Percentiles rank a stretch among this genome's conserved stretches.
Conservation (phyloP, 2,797 vertebrate genomes). For the Scleropages formosus region DNA sequence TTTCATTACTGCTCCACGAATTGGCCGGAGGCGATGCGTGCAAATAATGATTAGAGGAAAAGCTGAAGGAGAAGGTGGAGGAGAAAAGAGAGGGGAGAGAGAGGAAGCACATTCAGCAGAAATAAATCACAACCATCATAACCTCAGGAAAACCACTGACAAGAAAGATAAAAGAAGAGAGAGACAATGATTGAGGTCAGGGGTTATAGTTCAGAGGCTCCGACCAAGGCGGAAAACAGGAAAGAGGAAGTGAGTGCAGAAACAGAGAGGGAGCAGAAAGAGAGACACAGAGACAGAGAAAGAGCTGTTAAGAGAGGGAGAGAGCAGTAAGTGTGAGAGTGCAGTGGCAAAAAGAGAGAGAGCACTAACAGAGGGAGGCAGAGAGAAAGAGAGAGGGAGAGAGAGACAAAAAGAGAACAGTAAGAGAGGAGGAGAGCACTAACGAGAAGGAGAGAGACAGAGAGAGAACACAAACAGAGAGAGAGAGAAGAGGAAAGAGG, state of each 20-base stretch:
- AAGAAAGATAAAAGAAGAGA: neutral
- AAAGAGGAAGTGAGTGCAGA: neutral
- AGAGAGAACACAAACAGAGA: too few species aligned
- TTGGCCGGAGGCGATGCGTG: neutral
- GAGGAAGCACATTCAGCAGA: constrained; percentile 48
- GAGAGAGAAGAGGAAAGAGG: too few species aligned
- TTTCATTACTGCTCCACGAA: neutral
- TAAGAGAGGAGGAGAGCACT: too few species aligned
- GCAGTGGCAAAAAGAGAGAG: too few species aligned
- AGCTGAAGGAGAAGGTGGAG: constrained; percentile 21
- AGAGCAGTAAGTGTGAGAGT: too few species aligned
- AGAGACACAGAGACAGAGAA: neutral
- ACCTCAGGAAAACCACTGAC: constrained; percentile 14
- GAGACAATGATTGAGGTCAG: neutral
- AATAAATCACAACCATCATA: constrained; percentile 40
- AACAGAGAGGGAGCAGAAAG: neutral
- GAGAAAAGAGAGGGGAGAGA: constrained; percentile 45
- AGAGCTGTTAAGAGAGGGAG: neutral
- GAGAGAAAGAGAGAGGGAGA: too few species aligned
- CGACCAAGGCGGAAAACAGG: constrained; percentile 12
- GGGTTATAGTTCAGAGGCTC: constrained; percentile 11
- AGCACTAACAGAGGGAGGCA: too few species aligned
- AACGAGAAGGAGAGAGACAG: too few species aligned
- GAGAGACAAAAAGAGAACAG: too few species aligned
- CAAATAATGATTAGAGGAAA: neutral